Percentiles rank a stretch among this genome's conserved stretches.
Evolutionary conservation across 1,140 invertebrate genomes (phyloP).

Genomic region (Neuroterus valhalla): DNA sequence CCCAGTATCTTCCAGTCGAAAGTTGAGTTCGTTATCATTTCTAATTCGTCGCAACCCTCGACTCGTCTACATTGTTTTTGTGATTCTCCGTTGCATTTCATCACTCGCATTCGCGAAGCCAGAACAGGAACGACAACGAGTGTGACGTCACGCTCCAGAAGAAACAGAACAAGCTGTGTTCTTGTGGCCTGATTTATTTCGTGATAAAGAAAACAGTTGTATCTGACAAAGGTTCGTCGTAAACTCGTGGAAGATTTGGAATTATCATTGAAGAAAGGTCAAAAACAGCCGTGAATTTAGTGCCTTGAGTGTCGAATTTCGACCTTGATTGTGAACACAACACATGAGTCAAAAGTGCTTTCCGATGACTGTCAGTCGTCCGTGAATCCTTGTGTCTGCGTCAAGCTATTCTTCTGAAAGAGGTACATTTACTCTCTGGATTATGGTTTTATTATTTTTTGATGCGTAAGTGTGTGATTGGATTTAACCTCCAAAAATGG

Average conservation of each 20-base stretch:
- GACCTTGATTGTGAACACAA: conserved; percentile 6
- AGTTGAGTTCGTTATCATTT: no score
- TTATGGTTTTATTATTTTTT: not conserved
- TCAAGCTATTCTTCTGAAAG: not conserved
- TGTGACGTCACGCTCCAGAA: conserved; percentile 6
- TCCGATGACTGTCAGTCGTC: conserved; percentile 15
- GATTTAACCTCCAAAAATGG: not conserved
- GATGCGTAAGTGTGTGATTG: not conserved
- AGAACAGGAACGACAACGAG: conserved; percentile 21
- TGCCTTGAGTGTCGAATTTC: not conserved
- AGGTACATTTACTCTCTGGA: not conserved
- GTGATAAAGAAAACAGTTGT: not conserved
- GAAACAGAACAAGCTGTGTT: not conserved
- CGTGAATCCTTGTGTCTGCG: conserved; percentile 1
- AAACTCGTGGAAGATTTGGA: not conserved
- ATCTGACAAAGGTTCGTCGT: not conserved
- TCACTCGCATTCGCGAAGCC: not conserved
- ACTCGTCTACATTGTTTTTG: no score
- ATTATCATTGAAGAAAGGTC: not conserved
- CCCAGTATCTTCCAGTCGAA: no score
- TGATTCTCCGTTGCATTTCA: no score
- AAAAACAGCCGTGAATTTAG: not conserved
- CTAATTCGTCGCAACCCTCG: no score
- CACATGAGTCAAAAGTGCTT: not conserved
- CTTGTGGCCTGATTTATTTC: not conserved